Base-by-base conservation (phyloP, 2,113 vertebrate genomes). In the Cyanocitta stelleri region DNA sequence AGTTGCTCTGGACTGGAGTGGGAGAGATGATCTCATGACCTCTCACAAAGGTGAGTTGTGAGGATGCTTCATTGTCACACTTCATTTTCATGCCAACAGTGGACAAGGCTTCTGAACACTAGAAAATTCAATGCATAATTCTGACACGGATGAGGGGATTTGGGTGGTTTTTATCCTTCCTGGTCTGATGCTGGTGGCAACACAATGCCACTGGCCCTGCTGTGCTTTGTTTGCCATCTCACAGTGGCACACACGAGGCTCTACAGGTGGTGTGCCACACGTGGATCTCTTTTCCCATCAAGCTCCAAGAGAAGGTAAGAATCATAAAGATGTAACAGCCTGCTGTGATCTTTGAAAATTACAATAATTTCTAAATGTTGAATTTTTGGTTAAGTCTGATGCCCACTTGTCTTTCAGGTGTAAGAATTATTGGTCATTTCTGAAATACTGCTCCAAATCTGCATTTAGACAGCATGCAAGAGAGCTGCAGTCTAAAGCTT, bases 171-270 rank as follows among this genome's bases (percentile, higher is more conserved):
- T 94, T 39, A 29, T 35, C 8, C 24, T 64, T 22, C 20, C 10
- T 91, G 37, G 6, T 68, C 46, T 41, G 51, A n/a, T 58, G 33
- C 8, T 94, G 22, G 3, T 54, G n/a, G 51, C 16, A 43, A 43
- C 43, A 43, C 43, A 46, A 8, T 6, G 11, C 23, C 16, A 7
- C 10, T 39, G 43, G 20, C 11, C n/a, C 39, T 77, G n/a, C 37
- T 82, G 2, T 26, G 11, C 24, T 85, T 75, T 32, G 5, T 27
- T 68, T 82, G 20, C 22, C 2, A 3, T 93, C 49, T 78, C 2
- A 1, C 26, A 61, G 56, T 30, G 21, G 11, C 35, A 37, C 7
- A 5, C 18, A 13, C 0, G 0, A 56, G 37, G 29, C 9, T 81
- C 46, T 75, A 17, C 30, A 63, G 26, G 13, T 14, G 56, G 12